Evolutionary conservation across 2,888 invertebrate species (phyloP), one percentile per base, ranked within the genome.

Genomic region (Plagodis pulveraria): DNA sequence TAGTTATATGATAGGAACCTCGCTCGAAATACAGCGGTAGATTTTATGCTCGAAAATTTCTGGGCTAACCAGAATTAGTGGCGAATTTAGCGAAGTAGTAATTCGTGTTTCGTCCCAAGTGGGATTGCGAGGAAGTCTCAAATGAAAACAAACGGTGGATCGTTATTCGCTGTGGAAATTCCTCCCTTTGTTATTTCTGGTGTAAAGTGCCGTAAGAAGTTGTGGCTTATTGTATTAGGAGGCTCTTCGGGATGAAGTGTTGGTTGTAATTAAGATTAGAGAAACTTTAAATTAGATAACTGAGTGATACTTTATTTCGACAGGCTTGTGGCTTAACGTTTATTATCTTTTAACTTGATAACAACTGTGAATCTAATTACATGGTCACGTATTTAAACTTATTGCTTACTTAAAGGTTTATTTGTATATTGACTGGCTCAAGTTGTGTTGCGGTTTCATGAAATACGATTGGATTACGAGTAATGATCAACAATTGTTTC

Each of bases 141-240:
- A 77, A 80, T 78, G 74, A 71, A 75, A 74, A 78, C 71, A 70
- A 77, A 77, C 65, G 68, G 63, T 62, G 53, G 52, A 64, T 62
- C 66, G 63, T 68, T 66, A 69, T 71, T 60, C 63, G 67, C 65
- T 58, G 59, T 49, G 49, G 66, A 66, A 68, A 66, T 66, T 64
- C 53, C 60, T 60, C 56, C 62, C 55, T 62, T 65, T 70, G 69
- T 68, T 71, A 68, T 70, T 72, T 65, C 56, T 67, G 46, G 55
- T 47, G 58, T 60, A 69, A 66, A 64, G 58, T 66, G 62, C 66
- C 62, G 58, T 63, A 56, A 57, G 56, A 56, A 49, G 53, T 56
- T 53, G 62, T 66, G 71, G 83, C 83, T 71, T 80, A 81, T 65
- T 63, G 68, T 65, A 65, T 65, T 68, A 68, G 52, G 48, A 45